phyloP scores from a whole-genome alignment of 1,140 invertebrate species.

The Megalonaias nervosa region DNA sequence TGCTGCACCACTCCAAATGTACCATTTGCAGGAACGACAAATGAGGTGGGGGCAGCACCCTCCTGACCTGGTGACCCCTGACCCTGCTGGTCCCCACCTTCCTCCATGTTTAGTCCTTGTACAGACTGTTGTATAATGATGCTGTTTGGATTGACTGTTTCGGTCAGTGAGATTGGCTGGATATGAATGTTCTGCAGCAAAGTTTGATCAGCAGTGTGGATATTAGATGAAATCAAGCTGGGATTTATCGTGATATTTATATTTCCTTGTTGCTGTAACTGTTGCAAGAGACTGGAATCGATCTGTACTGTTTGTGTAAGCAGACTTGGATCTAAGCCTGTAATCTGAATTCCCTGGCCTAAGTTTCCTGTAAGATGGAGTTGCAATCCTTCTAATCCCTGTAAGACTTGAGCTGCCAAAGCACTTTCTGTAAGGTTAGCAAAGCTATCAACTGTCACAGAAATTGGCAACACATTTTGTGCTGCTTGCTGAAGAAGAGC shows the following conservation, averaged over 20 bases:
- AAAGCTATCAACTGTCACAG: constrained; percentile 55
- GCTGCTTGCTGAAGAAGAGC: constrained; percentile 46
- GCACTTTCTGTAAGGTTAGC: constrained; percentile 49
- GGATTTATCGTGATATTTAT: constrained; percentile 70
- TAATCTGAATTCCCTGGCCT: constrained; percentile 69
- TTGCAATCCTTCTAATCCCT: constrained; percentile 66
- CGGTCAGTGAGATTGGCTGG: constrained; percentile 43
- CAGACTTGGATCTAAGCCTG: constrained; percentile 68
- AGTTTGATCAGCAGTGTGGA: constrained; percentile 51
- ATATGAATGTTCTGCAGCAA: constrained; percentile 50
- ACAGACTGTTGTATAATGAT: constrained; percentile 56
- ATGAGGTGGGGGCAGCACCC: constrained; percentile 34
- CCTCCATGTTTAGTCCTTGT: constrained; percentile 42
- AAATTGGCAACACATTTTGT: constrained; percentile 61
- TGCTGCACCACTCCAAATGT: constrained; percentile 40
- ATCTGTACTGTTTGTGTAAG: constrained; percentile 72
- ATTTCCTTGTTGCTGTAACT: constrained; percentile 71
- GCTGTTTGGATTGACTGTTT: constrained; percentile 59
- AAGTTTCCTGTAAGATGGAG: constrained; percentile 68
- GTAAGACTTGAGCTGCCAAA: constrained; percentile 50
- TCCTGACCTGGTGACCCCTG: constrained; percentile 18
- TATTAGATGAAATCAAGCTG: constrained; percentile 32
- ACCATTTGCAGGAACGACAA: constrained; percentile 47
- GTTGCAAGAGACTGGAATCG: constrained; percentile 72
- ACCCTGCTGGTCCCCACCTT: constrained; percentile 19